Evolutionary conservation across 2,113 vertebrate genomes (phyloP), one percentile per base, ranked within the genome.

Genomic region (Pteropus alecto): DNA sequence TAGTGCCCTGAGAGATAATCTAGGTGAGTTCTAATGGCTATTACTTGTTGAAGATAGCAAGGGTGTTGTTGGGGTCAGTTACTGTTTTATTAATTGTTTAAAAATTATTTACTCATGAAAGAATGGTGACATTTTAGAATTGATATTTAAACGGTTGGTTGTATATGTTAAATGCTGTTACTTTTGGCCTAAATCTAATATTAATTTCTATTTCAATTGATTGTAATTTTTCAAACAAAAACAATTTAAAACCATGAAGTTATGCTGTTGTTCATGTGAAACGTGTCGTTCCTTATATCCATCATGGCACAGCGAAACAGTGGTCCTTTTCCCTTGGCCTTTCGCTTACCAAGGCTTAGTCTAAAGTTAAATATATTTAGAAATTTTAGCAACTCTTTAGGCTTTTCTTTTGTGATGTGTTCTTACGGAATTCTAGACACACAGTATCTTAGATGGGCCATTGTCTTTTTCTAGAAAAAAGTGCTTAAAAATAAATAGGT

Each of bases 1-100:
- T 97, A 99, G 99, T 87, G 99, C 99, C 85, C 98, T 99, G 92
- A 99, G 99, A 97, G 99, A 99, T 98, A 99, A 99, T 97, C 98
- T 99, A 79, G 99, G 99, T 99, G 97, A 99, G 98, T 90, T 74
- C 61, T 19, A 15, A 33, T 81, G 67, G 93, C 90, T 33, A 19
- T 93, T 71, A 86, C 95, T 94, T 86, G 1, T 79, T 90, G 43
- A 79, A 18, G 35, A 60, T 38, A 43, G 14, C 58, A 77, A 95
- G 28, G 82, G 30, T 95, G 12, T 90, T 91, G 33, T 3, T 85
- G 22, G 38, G 19, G 9, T 58, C 96, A 61, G 9, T 87, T 90
- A 89, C 79, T 96, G 22, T 79, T 93, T 93, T 30, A 87, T 61
- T 93, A 89, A 41, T 85, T 93, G 13, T 78, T 95, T 96, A 46